A percentile compares a stretch with the other conserved stretches of the same genome.
Evolutionary conservation across 1,140 invertebrate species (phyloP).

Genomic region (Muscidifurax raptorellus): DNA sequence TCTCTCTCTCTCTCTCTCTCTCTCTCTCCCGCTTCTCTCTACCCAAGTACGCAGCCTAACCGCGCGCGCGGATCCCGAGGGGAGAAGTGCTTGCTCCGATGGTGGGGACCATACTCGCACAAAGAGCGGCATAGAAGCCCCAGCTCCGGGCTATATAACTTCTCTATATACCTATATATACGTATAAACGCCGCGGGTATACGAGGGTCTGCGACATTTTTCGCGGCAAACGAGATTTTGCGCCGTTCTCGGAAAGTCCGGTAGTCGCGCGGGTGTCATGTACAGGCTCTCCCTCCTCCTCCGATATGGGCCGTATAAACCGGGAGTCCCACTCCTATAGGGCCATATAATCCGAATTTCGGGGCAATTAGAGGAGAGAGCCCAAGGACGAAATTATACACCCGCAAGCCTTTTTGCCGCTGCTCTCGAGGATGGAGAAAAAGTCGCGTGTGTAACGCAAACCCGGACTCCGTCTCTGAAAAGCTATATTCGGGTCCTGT

Average conservation of each 20-base stretch:
- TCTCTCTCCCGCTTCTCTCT: not conserved
- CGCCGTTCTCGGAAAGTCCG: not conserved
- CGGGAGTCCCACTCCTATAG: not conserved
- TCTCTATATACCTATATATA: not conserved
- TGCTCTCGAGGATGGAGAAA: not conserved
- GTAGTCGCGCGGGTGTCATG: not conserved
- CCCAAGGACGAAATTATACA: not conserved
- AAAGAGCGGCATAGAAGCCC: not conserved
- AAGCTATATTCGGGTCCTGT: conserved; percentile 18
- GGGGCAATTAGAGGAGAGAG: not conserved
- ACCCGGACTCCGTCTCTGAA: conserved; percentile 26
- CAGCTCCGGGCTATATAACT: not conserved
- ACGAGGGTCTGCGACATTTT: not conserved
- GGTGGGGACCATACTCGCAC: not conserved
- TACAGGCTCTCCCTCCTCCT: too few species aligned
- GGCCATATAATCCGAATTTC: conserved; percentile 12
- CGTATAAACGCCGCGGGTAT: not conserved
- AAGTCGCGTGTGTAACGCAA: not conserved
- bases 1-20: not conserved
- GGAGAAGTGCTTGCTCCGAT: not conserved
- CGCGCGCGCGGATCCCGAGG: not conserved
- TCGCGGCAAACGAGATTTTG: conserved; percentile 21
- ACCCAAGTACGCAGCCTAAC: not conserved
- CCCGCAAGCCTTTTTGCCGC: not conserved
- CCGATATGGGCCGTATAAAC: not conserved